Base-by-base conservation (phyloP, 2,113 vertebrate genomes). In the Electrona antarctica region DNA sequence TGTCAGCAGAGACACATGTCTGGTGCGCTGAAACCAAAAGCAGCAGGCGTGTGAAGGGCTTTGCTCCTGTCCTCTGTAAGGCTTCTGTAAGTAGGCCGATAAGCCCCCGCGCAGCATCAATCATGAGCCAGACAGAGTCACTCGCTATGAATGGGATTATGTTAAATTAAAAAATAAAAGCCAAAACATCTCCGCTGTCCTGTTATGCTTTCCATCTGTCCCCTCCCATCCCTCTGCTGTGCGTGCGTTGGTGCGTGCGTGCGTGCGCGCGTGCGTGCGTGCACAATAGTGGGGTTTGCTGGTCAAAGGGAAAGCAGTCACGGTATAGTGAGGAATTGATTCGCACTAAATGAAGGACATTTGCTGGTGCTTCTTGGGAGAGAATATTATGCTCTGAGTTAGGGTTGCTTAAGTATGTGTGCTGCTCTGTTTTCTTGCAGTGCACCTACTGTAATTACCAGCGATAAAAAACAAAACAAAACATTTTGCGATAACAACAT, bases 61-160 rank as follows among this genome's bases (percentile, higher is more conserved):
- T 60, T 60, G 33, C 59, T 46, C 29, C 59, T 45, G 33, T 11
- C 59, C 59, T 46, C 59, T 60, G 59, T 41, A 60, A 60, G 59
- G 29, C 59, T 1, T 45, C 59, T 60, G 59, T 41, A 45, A 60
- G 29, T 45, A 60, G 59, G 29, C 7, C 59, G 59, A 46, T 60
- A 60, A 60, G 12, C 29, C 11, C 11, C 59, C 7, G 59, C 59
- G 14, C n/a, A 45, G 33, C 59, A 60, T 60, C 59, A 41, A 60
- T 60, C 29, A 60, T 41, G 29, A 14, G 10, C 11, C 59, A 46
- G 59, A 13, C 59, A 41, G 33, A 41, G 33, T 41, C 33, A 60
- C 59, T 60, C 59, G 13, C 59, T 60, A 46, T 13, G 45, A 60
- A 60, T 46, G 59, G 59, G 59, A 60, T 60, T 45, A 60, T 60